Evolutionary conservation across 2,888 invertebrate species (phyloP).

Genomic region (Tipula lateralis): DNA sequence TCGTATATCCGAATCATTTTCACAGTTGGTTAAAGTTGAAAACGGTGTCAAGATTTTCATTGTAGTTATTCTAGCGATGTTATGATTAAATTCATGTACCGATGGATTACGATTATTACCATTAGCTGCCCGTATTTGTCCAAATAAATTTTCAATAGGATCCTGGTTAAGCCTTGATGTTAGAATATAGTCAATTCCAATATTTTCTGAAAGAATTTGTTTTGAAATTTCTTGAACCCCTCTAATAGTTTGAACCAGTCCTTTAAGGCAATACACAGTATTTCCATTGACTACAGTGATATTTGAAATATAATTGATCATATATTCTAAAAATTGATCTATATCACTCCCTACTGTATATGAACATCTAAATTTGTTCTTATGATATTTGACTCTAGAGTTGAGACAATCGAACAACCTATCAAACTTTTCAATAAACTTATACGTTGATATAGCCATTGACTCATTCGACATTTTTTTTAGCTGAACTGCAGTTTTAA

Average conservation of each 20-base stretch:
- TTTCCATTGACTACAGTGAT: neutral
- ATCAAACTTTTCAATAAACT: too few relatives aligned
- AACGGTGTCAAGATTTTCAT: neutral
- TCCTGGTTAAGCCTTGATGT: constrained; percentile 24
- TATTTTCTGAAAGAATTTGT: neutral
- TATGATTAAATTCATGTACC: neutral
- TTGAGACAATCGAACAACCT: too few relatives aligned
- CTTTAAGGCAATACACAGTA: neutral
- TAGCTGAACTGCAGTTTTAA: neutral
- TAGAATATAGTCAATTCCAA: neutral
- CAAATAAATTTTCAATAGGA: constrained; percentile 26
- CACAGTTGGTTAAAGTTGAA: neutral
- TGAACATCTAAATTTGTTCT: neutral
- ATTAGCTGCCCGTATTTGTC: neutral
- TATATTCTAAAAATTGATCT: too few relatives aligned
- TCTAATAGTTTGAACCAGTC: too few relatives aligned
- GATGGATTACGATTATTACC: neutral
- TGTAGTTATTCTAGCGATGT: too few relatives aligned
- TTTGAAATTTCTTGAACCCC: neutral
- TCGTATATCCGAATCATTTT: too few relatives aligned
- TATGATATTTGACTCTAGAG: neutral
- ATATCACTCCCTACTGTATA: too few relatives aligned
- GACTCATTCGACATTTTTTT: neutral
- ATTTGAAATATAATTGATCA: too few relatives aligned
- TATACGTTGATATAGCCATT: too few relatives aligned